Conservation (phyloP, 2,113 vertebrate genomes). For the Hemibagrus wyckioides region DNA sequence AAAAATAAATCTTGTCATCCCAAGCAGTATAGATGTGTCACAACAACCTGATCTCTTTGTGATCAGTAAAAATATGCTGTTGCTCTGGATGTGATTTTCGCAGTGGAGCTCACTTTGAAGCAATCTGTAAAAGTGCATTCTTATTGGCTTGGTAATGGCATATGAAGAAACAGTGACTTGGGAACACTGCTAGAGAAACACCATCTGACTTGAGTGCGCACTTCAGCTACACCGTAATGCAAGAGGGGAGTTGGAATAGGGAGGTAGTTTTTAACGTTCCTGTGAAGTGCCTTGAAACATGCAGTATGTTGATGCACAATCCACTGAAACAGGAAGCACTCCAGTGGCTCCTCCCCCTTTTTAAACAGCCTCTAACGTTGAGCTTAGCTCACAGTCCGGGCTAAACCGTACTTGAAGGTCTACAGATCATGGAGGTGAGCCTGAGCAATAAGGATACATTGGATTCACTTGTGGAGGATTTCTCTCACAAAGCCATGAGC, state of each 20-base stretch:
- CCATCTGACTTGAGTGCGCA: neutral
- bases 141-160: neutral
- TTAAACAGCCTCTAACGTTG: no score
- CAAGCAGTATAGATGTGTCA: neutral
- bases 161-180: constrained; percentile 10
- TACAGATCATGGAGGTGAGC: no score
- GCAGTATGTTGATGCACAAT: no score
- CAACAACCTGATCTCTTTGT: neutral
- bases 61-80: neutral
- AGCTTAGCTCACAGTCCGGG: no score
- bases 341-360: no score
- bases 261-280: constrained; percentile 34
- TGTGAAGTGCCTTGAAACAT: no score
- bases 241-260: constrained; percentile 1
- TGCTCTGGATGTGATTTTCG: neutral
- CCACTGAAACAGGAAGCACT: no score
- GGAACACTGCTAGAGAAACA: constrained; percentile 5
- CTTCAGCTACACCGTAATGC: constrained; percentile 12
- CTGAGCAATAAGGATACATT: no score
- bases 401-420: no score
- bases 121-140: neutral
- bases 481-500: no score
- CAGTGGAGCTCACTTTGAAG: neutral
- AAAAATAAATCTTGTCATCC: neutral
- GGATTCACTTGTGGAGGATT: no score